Conservation (phyloP, 2,113 vertebrate species). For the Ranitomeya imitator region DNA sequence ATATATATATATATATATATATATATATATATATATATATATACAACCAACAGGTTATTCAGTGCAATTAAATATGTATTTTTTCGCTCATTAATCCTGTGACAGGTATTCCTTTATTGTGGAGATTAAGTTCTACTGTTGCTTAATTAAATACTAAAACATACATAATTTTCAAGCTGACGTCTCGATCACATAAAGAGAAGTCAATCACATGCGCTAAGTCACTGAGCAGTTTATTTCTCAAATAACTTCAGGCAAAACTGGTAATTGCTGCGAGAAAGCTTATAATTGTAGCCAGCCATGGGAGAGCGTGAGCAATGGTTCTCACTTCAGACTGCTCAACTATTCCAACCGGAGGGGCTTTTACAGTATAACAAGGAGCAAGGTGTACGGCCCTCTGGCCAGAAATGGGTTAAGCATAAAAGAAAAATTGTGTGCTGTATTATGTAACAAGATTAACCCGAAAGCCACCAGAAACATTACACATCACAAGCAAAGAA, state of each 20-base stretch:
- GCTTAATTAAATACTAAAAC: not conserved
- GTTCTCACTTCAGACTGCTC: conserved; percentile 1
- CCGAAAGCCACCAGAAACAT: not conserved
- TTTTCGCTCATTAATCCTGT: not conserved
- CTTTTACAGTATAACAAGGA: not conserved
- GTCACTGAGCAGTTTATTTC: conserved; percentile 33
- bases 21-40: too few species aligned
- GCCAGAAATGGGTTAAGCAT: conserved; percentile 32
- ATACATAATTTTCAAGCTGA: conserved; percentile 8
- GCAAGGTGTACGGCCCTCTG: not conserved
- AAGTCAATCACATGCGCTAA: conserved; percentile 27
- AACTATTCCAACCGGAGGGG: conserved; percentile 23
- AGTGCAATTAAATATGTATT: not conserved
- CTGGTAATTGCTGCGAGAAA: conserved; percentile 47
- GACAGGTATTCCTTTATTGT: not conserved
- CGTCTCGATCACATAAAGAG: conserved; percentile 25
- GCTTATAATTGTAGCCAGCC: conserved; percentile 39
- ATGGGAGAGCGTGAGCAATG: conserved; percentile 13
- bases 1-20: too few species aligned
- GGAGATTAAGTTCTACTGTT: not conserved
- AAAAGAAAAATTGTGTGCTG: not conserved
- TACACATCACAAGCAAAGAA: not conserved
- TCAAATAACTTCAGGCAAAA: conserved; percentile 51
- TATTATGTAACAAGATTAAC: not conserved
- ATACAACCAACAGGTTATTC: too few species aligned